A percentile compares a stretch with the other conserved stretches of the same genome.
Conservation (phyloP, 2,888 invertebrate species). For the Trypoxylon attenuatum region DNA sequence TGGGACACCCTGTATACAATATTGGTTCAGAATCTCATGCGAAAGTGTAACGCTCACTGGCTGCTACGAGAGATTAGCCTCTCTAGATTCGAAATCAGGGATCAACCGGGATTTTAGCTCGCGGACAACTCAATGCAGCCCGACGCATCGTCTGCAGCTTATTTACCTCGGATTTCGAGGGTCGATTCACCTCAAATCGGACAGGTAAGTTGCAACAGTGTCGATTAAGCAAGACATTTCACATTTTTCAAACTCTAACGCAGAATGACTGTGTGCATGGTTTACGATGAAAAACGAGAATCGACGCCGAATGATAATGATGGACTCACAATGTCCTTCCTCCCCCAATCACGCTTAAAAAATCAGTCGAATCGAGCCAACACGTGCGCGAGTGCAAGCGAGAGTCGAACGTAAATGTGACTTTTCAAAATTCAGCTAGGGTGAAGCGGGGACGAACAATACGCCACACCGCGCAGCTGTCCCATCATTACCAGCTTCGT, state of each 20-base stretch:
- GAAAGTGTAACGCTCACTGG: conserved; percentile 62
- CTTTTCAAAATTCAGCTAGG: conserved; percentile 67
- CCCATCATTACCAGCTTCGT: conserved; percentile 58
- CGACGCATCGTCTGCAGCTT: background rate
- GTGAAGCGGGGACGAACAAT: conserved; percentile 67
- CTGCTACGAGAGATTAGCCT: conserved; percentile 9
- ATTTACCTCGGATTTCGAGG: background rate
- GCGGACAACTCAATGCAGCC: background rate
- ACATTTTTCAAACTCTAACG: no score
- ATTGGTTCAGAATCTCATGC: conserved; percentile 41
- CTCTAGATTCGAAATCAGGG: conserved; percentile 6
- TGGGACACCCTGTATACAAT: no score
- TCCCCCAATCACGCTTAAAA: conserved; percentile 10
- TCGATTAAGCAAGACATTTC: no score
- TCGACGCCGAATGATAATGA: conserved; percentile 27
- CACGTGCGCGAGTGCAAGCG: conserved; percentile 46
- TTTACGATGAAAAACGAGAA: conserved; percentile 19
- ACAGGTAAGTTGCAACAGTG: background rate
- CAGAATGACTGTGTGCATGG: no score
- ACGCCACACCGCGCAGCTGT: conserved; percentile 60
- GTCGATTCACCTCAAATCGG: background rate
- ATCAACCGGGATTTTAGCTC: conserved; percentile 3
- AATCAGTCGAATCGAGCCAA: conserved; percentile 28
- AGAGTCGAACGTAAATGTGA: conserved; percentile 60
- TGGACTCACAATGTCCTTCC: conserved; percentile 1